These are phyloP conservation scores for Mustela lutreola DNA, from an alignment of 2,113 vertebrate species.

Conservation along the genomic window DNA sequence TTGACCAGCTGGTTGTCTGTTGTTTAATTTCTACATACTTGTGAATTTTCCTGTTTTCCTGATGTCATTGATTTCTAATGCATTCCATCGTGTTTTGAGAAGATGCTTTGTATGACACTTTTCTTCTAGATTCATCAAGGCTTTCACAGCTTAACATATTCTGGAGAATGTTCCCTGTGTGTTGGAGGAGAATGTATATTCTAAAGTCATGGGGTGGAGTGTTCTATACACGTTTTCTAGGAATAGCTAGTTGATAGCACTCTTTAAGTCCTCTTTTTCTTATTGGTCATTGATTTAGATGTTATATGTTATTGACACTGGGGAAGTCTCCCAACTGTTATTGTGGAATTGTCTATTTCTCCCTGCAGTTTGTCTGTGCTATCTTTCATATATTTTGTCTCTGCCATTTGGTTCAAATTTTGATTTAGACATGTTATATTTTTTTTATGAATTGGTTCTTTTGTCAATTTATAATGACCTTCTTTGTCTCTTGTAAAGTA, in stretches of 20 bases:
- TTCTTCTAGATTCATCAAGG: background rate
- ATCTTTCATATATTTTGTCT: background rate
- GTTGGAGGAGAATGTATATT: background rate
- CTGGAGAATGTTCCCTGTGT: background rate
- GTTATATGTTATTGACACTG: background rate
- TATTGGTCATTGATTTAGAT: background rate
- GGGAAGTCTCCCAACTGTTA: background rate
- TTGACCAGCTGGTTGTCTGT: background rate
- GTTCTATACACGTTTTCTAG: background rate
- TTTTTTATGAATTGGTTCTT: background rate
- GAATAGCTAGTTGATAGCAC: background rate
- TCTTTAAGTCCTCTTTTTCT: background rate
- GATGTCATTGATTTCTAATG: background rate
- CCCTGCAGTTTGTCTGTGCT: background rate
- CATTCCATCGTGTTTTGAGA: background rate
- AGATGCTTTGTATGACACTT: background rate
- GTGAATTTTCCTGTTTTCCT: background rate
- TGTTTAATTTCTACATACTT: background rate
- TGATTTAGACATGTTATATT: background rate
- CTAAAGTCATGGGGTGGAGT: background rate
- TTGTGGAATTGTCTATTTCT: background rate
- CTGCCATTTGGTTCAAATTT: background rate
- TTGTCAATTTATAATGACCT: background rate
- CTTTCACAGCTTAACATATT: background rate
- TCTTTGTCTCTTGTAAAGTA: background rate